Evolutionary conservation across 2,888 invertebrate genomes (phyloP).

Genomic region (Salticus scenicus): DNA sequence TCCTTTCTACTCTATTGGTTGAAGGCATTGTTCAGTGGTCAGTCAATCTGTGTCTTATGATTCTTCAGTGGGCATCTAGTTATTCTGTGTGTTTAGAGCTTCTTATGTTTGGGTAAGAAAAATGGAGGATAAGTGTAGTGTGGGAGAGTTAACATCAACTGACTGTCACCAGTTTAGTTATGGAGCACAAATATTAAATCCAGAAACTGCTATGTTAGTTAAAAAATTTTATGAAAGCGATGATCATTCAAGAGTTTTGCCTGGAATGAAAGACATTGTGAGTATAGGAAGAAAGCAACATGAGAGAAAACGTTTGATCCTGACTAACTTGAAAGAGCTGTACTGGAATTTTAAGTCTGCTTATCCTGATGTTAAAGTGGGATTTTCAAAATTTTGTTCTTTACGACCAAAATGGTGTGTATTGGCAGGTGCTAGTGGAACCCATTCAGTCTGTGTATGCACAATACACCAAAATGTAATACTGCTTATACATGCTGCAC

Average conservation of each 20-base stretch:
- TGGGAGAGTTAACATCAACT: not conserved
- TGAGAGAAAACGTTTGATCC: conserved; percentile 27
- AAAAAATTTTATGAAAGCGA: conserved; percentile 18
- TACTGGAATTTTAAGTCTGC: conserved; percentile 14
- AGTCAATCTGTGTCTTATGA: no score
- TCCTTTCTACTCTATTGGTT: no score
- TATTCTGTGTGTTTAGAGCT: not conserved
- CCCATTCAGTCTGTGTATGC: conserved; percentile 20
- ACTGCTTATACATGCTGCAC: not conserved
- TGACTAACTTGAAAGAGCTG: conserved; percentile 16
- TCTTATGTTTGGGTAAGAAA: no score
- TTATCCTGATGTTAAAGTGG: conserved; percentile 30
- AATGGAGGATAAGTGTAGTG: no score
- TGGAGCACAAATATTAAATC: not conserved
- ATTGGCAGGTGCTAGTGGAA: conserved; percentile 16
- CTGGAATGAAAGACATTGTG: conserved; percentile 6
- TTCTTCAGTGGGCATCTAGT: no score
- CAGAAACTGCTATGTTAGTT: not conserved
- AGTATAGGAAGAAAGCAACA: not conserved
- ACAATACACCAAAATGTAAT: conserved; percentile 18
- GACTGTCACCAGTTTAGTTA: not conserved
- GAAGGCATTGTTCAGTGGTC: no score
- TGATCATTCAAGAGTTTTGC: not conserved
- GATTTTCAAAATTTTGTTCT: conserved; percentile 36
- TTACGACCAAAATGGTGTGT: conserved; percentile 41